Percentiles rank a stretch among this genome's conserved stretches.
phyloP scores from a whole-genome alignment of 92 coral and sea anemone genomes.

The Isaurus tuberculatus region DNA sequence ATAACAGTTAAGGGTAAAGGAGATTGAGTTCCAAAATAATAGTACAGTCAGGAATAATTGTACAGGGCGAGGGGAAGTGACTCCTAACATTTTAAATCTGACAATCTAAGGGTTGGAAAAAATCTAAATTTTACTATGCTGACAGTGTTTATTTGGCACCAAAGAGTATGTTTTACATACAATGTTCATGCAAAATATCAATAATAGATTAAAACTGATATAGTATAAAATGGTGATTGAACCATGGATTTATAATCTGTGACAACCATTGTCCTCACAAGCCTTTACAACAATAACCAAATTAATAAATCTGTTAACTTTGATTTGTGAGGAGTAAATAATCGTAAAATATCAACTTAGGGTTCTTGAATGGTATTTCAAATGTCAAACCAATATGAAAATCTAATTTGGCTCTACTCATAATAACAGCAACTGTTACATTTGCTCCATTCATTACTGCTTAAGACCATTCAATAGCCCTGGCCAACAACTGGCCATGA shows the following conservation, averaged over 20 bases:
- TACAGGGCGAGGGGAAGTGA: conserved; percentile 17
- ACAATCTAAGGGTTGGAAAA: background rate
- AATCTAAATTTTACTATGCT: background rate
- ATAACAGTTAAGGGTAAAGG: conserved; percentile 7
- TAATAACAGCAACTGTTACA: background rate
- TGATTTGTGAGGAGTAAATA: conserved; percentile 1
- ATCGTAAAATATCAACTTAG: background rate
- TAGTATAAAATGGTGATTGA: background rate
- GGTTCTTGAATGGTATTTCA: conserved; percentile 1
- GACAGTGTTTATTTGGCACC: background rate
- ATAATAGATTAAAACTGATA: background rate
- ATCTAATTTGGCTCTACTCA: background rate
- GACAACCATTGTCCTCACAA: conserved; percentile 2
- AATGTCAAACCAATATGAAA: background rate
- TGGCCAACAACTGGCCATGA: conserved; percentile 3
- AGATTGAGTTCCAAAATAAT: background rate
- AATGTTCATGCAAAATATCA: background rate
- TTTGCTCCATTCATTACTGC: conserved; percentile 1
- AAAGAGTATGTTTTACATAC: background rate
- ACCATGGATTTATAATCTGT: conserved; percentile 6
- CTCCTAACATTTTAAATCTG: background rate
- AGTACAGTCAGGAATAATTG: conserved; percentile 7
- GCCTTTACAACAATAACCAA: background rate
- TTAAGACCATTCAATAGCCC: background rate
- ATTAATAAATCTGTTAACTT: background rate